Evolutionary conservation across 2,888 invertebrate species (phyloP), one percentile per base, ranked within the genome.

Genomic region (Sphaerophoria taeniata): DNA sequence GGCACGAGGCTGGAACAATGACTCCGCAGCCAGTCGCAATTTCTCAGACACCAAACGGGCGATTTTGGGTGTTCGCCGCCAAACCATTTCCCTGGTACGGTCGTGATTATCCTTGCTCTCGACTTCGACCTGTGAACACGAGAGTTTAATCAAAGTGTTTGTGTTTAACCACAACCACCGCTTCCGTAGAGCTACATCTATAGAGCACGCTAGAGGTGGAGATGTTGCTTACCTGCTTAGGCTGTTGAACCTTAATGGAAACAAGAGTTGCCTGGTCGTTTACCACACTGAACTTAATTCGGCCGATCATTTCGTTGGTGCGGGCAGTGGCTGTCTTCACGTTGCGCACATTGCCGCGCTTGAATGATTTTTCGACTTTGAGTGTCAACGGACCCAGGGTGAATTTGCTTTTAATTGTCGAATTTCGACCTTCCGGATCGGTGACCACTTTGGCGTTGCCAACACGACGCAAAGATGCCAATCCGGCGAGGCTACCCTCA

Each of bases 261-360:
- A 97, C 96, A 76, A 97, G 92, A 12, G 96, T 95, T 45, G 97
- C 97, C n/a, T 95, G 95, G 87, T 96, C 95, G 89, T 96, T 95
- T 87, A 96, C 93, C 56, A 97, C 95, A 88, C 95, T 93, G 87
- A 97, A 93, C 89, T 95, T 96, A 77, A 97, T 92, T 91, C 95
- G 95, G 39, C 97, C 97, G 67, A 94, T 94, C 96, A 97, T 97
- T 92, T 97, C 97, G 1, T 96, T 96, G 0, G 97, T 97, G 3
- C 96, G 96, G 0, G 97, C 97, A 0, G 97, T 97, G 1, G 97
- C 97, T 88, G 96, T 97, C 90, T 97, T 95, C 81, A 97, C 92
- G 92, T 96, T 96, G 89, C 96, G 95, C 89, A 96, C 96, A 47
- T 95, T 95, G 51, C 96, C 96, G 83, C 95, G 94, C 55, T 96